These are phyloP conservation scores for Myrmecophaga tridactyla DNA, from an alignment of 2,113 vertebrate genomes.

Conservation along the genomic window DNA sequence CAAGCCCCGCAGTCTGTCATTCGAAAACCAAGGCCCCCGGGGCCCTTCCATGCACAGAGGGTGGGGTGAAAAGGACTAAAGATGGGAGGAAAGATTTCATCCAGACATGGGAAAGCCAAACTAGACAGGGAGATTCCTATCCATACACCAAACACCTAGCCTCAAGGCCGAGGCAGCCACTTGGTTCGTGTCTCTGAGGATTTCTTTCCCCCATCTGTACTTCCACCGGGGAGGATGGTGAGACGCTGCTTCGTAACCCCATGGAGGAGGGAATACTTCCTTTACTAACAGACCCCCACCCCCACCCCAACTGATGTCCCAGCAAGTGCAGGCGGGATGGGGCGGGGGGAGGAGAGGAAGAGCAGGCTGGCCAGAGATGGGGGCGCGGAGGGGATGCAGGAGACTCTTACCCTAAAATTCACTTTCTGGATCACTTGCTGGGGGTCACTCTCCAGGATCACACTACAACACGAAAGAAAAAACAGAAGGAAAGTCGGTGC, in stretches of 20 bases:
- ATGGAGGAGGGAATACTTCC: neutral
- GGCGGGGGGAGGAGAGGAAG: neutral
- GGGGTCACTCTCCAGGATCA: conserved; percentile 94
- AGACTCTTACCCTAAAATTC: conserved; percentile 90
- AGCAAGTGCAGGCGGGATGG: neutral
- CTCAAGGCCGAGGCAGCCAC: neutral
- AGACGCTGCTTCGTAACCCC: neutral
- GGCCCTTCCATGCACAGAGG: neutral
- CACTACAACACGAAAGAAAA: conserved; percentile 77
- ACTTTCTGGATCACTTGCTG: conserved; percentile 94
- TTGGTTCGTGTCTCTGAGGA: neutral
- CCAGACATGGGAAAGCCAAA: neutral
- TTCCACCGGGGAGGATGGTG: neutral
- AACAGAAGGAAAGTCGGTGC: neutral
- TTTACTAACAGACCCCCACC: neutral
- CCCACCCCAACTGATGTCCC: neutral
- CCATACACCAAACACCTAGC: neutral
- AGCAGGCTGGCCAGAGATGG: neutral
- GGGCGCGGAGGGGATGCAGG: neutral
- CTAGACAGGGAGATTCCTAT: neutral
- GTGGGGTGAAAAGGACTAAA: neutral
- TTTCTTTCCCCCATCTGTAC: neutral
- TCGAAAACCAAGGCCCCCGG: neutral
- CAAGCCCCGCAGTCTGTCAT: neutral
- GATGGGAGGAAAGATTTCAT: neutral